Conservation (phyloP, 2,113 vertebrate genomes). For the Upupa epops region DNA sequence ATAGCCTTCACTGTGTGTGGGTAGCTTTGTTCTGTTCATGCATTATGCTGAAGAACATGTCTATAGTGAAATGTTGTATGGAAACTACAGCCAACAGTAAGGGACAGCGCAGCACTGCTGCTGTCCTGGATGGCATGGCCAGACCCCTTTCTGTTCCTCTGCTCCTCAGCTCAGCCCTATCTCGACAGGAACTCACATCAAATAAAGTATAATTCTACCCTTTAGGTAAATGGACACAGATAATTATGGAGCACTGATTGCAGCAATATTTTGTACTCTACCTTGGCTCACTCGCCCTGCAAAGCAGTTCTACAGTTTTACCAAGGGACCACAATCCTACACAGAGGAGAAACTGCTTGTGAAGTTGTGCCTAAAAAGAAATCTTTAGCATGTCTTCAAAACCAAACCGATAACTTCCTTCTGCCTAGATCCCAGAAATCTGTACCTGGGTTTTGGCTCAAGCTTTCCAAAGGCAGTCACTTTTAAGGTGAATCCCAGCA, state of each 20-base stretch:
- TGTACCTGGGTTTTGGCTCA: background rate
- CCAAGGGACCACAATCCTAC: background rate
- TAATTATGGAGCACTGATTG: background rate
- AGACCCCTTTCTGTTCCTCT: background rate
- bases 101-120: background rate
- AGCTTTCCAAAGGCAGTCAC: background rate
- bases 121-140: background rate
- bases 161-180: background rate
- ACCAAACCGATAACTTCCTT: background rate
- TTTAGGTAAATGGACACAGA: background rate
- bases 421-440: background rate
- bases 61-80: background rate
- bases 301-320: background rate
- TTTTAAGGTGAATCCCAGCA: background rate
- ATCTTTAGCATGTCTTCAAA: background rate
- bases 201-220: background rate
- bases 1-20: rapidly evolving
- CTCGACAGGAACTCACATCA: background rate
- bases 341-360: background rate
- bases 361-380: background rate
- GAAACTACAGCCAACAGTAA: background rate
- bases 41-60: background rate
- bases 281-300: background rate
- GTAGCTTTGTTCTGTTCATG: background rate
- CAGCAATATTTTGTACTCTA: background rate